Percentiles rank a stretch among this genome's conserved stretches.
Evolutionary conservation across 2,113 vertebrate species (phyloP).

Genomic region (Oreochromis aureus): DNA sequence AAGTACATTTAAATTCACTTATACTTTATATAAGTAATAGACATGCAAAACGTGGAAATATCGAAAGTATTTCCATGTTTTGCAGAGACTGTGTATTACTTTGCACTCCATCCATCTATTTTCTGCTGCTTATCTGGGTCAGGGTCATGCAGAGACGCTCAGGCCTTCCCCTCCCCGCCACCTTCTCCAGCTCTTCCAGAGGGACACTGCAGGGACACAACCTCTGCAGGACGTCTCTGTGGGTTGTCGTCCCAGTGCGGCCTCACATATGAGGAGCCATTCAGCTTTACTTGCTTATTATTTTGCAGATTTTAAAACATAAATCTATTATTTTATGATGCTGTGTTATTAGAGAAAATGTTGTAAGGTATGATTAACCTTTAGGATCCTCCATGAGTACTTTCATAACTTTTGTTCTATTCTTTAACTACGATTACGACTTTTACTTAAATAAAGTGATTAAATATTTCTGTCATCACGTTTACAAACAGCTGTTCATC

Average conservation of each 20-base stretch:
- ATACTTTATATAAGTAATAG: background rate
- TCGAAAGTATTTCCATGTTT: rapidly evolving
- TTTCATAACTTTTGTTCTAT: background rate
- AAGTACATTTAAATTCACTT: background rate
- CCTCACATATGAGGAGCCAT: background rate
- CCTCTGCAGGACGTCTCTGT: background rate
- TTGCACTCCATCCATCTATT: background rate
- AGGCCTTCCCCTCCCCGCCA: background rate
- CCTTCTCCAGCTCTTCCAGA: background rate
- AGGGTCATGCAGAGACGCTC: background rate
- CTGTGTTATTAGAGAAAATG: background rate
- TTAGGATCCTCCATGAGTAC: background rate
- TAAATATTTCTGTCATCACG: background rate
- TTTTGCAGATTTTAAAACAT: background rate
- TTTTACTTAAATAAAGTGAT: background rate
- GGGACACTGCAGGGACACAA: background rate
- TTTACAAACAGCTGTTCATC: background rate
- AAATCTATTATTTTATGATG: background rate
- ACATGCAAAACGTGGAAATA: no score
- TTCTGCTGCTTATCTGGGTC: background rate
- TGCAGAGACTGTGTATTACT: background rate
- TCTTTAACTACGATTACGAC: background rate
- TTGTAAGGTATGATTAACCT: background rate
- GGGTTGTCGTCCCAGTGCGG: background rate
- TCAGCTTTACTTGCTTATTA: background rate